Base-by-base conservation (phyloP, 2,888 invertebrate genomes). In the Drosophila engyochracea region DNA sequence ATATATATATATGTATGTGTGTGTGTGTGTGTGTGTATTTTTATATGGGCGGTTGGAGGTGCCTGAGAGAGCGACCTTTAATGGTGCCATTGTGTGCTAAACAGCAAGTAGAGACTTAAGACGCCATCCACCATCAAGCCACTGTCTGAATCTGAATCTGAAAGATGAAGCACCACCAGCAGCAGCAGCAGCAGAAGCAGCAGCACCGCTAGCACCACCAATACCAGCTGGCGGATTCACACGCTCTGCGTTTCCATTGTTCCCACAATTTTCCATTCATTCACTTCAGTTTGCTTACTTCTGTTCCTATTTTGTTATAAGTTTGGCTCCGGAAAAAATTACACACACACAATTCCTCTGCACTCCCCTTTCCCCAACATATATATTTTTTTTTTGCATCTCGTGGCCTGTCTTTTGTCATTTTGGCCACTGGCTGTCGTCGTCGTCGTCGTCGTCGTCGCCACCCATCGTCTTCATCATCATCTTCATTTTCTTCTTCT, bases 11-110 rank as follows among this genome's bases (percentile, higher is more conserved):
- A n/a, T 31, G 16, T 59, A 31, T 28, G 5, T 54, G 16, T 35
- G 14, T 65, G 37, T 33, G 14, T 53, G 5, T 25, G 57, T 39
- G 44, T 47, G 47, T 47, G 25, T 25, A 1, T 25, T 25, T 47
- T 47, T 16, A 25, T 47, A 9, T 47, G 16, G 19, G 70, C 35
- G 70, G 22, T 69, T 70, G 55, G 52, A 37, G 62, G 53, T 60
- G 65, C 49, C 74, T 66, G 68, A 51, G 73, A 81, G 78, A 71
- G 82, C 83, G 82, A 79, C 75, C 89, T 89, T 90, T 91, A 90
- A 91, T 91, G 81, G 83, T 75, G 72, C 83, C 88, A 91, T 91
- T 91, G 92, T 91, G 88, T 91, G 91, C 83, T 91, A 92, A 91
- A 82, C 83, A 92, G 89, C 72, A 66, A 67, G 63, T 68, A 69